phyloP scores from a whole-genome alignment of 2,888 invertebrate genomes.

The Agrilus biguttatus region DNA sequence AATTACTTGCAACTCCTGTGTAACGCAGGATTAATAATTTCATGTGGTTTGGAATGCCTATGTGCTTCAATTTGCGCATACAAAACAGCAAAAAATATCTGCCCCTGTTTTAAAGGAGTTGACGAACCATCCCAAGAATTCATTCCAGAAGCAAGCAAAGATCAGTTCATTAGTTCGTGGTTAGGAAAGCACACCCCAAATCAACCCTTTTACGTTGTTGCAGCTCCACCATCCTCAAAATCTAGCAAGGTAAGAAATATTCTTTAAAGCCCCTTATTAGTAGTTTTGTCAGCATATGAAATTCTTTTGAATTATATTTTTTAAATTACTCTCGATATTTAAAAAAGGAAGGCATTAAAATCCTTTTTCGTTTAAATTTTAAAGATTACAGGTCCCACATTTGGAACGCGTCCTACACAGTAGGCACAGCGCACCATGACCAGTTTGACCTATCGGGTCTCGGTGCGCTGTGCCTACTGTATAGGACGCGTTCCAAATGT shows the following conservation, averaged over 20 bases:
- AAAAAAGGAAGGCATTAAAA: no score
- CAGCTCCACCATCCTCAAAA: constrained; percentile 18
- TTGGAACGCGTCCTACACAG: no score
- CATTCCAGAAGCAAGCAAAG: constrained; percentile 32
- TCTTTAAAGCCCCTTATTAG: no score
- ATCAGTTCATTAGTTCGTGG: constrained; percentile 43
- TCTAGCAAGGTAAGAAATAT: constrained; percentile 13
- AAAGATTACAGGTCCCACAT: no score
- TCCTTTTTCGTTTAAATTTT: no score
- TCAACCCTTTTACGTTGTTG: constrained; percentile 22
- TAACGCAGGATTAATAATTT: constrained; percentile 46
- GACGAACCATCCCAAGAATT: constrained; percentile 14
- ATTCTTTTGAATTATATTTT: no score
- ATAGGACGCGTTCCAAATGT: no score
- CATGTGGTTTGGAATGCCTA: constrained; percentile 42
- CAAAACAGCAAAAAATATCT: constrained; percentile 38
- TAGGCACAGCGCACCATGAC: no score
- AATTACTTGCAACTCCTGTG: constrained; percentile 42
- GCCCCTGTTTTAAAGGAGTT: constrained; percentile 39
- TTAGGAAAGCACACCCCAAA: constrained; percentile 32
- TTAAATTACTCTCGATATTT: no score
- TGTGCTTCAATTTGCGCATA: constrained; percentile 38
- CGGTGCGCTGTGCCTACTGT: no score
- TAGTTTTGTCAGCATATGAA: no score
- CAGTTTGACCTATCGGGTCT: no score